These are phyloP conservation scores for Tetragonula clypearis DNA, from an alignment of 1,140 invertebrate species.

Conservation along the genomic window DNA sequence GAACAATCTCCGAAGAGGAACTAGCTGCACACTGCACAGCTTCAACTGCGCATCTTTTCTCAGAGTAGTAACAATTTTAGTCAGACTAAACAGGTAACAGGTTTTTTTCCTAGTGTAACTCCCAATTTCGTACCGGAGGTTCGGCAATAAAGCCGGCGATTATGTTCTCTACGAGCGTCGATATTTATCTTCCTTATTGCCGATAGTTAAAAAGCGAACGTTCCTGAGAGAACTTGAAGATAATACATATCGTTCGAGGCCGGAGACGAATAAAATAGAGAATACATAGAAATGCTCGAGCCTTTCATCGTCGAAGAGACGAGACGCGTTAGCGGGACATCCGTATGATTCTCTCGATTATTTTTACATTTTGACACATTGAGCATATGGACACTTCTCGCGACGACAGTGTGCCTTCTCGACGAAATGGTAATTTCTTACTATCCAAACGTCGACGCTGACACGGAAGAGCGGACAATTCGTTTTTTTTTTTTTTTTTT, in stretches of 20 bases:
- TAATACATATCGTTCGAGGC: not conserved
- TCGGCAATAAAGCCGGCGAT: slow-evolving; percentile 28
- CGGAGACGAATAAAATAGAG: not conserved
- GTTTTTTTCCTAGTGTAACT: not conserved
- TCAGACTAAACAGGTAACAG: not conserved
- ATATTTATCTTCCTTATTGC: slow-evolving; percentile 49
- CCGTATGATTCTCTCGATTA: slow-evolving; percentile 4
- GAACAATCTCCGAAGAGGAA: not conserved
- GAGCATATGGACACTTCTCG: not conserved
- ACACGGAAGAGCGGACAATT: slow-evolving; percentile 32
- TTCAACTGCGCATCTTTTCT: not conserved
- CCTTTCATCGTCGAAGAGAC: not conserved
- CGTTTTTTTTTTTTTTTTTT: not conserved
- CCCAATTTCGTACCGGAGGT: not conserved
- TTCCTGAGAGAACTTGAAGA: not conserved
- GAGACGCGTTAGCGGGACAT: not conserved
- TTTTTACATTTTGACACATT: slow-evolving; percentile 22
- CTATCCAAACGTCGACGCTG: slow-evolving; percentile 31
- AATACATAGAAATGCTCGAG: not conserved
- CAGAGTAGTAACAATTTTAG: not conserved
- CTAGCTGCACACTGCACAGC: too few relatives aligned
- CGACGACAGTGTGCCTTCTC: not conserved
- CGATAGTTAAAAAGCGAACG: slow-evolving; percentile 28
- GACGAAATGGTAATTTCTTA: not conserved
- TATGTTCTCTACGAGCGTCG: slow-evolving; percentile 27